These are phyloP conservation scores for Steatocranus sp. DNA, from an alignment of 2,797 vertebrate species.

Conservation along the genomic window DNA sequence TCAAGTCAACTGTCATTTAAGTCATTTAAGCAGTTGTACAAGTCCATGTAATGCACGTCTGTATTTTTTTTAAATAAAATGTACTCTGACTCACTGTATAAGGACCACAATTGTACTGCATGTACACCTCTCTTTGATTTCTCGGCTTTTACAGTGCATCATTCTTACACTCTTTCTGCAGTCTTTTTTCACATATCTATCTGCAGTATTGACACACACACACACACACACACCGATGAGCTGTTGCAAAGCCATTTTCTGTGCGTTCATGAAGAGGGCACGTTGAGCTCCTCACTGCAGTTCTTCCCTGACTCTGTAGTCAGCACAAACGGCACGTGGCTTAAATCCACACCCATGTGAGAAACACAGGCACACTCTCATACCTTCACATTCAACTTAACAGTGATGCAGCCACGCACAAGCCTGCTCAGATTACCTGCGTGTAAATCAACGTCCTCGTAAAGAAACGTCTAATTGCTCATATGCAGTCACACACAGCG, in stretches of 20 bases:
- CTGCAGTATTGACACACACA: conserved; percentile 19
- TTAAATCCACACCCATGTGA: conserved; percentile 46
- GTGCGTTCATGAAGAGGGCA: conserved; percentile 38
- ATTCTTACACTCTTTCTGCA: neutral
- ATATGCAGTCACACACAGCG: conserved; percentile 4
- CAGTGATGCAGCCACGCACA: conserved; percentile 1
- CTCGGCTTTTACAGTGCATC: neutral
- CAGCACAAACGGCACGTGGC: conserved; percentile 57
- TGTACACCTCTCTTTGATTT: neutral
- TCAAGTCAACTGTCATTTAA: neutral
- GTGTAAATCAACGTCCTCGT: neutral
- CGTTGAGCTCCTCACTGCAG: conserved; percentile 44
- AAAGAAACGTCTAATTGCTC: neutral
- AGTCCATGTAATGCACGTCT: neutral
- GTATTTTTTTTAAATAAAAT: neutral
- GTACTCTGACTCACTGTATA: neutral
- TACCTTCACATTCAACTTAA: conserved; percentile 13
- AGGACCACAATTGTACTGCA: neutral
- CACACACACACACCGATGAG: neutral
- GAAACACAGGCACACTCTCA: neutral
- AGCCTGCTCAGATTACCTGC: conserved; percentile 10
- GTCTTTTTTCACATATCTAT: neutral
- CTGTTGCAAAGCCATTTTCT: conserved; percentile 45
- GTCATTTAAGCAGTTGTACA: neutral
- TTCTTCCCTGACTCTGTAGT: conserved; percentile 43